These are phyloP conservation scores for Trichonephila inaurata DNA, from an alignment of 1,140 invertebrate genomes.

Conservation along the genomic window DNA sequence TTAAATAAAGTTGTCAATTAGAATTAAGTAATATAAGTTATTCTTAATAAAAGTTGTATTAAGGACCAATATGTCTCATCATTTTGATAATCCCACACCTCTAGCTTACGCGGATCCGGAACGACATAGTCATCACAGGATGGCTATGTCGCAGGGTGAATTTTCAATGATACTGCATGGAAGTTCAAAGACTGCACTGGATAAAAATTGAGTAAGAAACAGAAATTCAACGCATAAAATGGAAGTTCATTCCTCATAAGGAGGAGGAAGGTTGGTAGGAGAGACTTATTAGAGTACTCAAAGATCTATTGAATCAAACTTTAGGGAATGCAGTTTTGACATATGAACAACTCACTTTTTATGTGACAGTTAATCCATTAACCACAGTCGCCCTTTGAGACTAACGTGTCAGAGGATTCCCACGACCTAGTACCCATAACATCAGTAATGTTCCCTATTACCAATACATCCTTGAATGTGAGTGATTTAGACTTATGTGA, in stretches of 20 bases:
- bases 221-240: not conserved
- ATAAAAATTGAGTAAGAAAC: not conserved
- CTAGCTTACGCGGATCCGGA: too few species aligned
- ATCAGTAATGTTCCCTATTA: slow-evolving; percentile 19
- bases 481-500: slow-evolving; percentile 1
- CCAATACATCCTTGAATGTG: not conserved
- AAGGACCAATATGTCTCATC: too few species aligned
- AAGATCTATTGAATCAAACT: slow-evolving; percentile 7
- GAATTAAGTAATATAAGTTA: too few species aligned
- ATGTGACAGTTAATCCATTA: slow-evolving; percentile 26
- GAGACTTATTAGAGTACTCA: slow-evolving; percentile 45
- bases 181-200: slow-evolving; percentile 56
- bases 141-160: slow-evolving; percentile 69
- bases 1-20: too few species aligned
- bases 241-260: slow-evolving; percentile 60
- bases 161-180: slow-evolving; percentile 59
- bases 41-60: too few species aligned
- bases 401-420: slow-evolving; percentile 50
- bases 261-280: slow-evolving; percentile 53
- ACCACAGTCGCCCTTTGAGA: slow-evolving; percentile 78
- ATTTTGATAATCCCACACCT: too few species aligned
- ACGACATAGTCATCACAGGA: too few species aligned
- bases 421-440: not conserved
- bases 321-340: slow-evolving; percentile 4
- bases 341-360: slow-evolving; percentile 53